Percentiles rank a stretch among this genome's conserved stretches.
phyloP scores from a whole-genome alignment of 1,140 invertebrate species.

The Frieseomelitta varia region DNA sequence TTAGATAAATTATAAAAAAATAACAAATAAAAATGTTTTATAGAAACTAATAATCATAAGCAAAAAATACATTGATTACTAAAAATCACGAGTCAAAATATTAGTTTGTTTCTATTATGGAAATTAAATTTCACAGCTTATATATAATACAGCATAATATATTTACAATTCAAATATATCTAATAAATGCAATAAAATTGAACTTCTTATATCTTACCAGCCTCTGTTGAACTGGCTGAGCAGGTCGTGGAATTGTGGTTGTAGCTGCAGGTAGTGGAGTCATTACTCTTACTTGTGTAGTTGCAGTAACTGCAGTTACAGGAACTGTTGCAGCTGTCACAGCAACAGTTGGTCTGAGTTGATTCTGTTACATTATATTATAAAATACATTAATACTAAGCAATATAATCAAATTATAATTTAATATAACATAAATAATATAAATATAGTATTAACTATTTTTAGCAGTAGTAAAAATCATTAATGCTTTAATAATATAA shows the following conservation, averaged over 20 bases:
- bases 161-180: background rate
- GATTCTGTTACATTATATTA: conserved; percentile 68
- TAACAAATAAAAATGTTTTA: background rate
- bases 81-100: background rate
- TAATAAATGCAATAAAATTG: background rate
- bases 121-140: conserved; percentile 3
- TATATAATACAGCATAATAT: background rate
- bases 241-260: conserved; percentile 76
- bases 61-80: background rate
- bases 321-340: conserved; percentile 69
- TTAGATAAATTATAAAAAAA: background rate
- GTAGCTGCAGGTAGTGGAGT: conserved; percentile 80
- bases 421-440: background rate
- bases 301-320: conserved; percentile 77
- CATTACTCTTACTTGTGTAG: conserved; percentile 84
- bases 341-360: conserved; percentile 75
- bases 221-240: conserved; percentile 79
- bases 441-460: conserved; percentile 2
- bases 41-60: background rate
- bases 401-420: conserved; percentile 28
- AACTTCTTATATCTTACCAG: conserved; percentile 70
- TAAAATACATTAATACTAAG: conserved; percentile 23
- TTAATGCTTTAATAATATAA: background rate
- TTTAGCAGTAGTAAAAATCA: background rate
- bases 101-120: background rate